phyloP scores from a whole-genome alignment of 1,140 invertebrate species.

The Spodoptera frugiperda region DNA sequence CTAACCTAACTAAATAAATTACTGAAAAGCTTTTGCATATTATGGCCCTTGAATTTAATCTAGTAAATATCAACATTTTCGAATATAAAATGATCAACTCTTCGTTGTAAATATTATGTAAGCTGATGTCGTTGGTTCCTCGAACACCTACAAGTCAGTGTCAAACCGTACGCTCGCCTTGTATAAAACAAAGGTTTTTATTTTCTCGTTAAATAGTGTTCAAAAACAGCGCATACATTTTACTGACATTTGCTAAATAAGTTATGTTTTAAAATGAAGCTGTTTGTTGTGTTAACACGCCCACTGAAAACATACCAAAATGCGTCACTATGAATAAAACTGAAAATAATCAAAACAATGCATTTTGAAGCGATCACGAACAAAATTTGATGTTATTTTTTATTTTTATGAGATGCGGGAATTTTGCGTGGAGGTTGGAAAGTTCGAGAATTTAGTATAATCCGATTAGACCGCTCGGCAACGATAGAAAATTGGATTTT shows the following conservation, averaged over 20 bases:
- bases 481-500: constrained; percentile 1
- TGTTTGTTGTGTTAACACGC: background rate
- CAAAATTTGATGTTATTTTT: background rate
- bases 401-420: background rate
- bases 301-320: background rate
- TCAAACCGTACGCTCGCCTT: background rate
- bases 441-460: background rate
- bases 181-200: background rate
- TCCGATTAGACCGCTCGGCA: background rate
- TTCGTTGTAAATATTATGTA: background rate
- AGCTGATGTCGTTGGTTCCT: background rate
- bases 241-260: background rate
- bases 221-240: background rate
- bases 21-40: too few species aligned
- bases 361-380: too few species aligned
- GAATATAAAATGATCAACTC: too few species aligned
- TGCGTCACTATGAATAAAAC: background rate
- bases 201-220: background rate
- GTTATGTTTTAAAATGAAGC: background rate
- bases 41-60: too few species aligned
- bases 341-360: background rate
- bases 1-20: too few species aligned
- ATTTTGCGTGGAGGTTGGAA: background rate
- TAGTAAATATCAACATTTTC: too few species aligned
- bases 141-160: background rate